phyloP scores from a whole-genome alignment of 2,888 invertebrate genomes.

The Andrena chrysosceles region DNA sequence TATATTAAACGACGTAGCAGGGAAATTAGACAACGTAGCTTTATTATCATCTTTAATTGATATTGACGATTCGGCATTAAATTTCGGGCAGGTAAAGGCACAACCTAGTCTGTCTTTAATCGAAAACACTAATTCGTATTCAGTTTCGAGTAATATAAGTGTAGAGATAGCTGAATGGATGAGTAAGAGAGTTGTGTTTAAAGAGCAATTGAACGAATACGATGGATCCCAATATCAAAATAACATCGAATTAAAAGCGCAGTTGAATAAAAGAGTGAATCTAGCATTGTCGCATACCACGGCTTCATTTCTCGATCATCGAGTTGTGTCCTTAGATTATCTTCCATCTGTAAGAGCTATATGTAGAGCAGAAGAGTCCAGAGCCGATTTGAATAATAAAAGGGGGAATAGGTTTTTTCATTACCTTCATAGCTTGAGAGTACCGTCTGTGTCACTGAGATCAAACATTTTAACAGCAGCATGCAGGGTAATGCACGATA shows the following conservation, averaged over 20 bases:
- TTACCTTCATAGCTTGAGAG: slow-evolving; percentile 89
- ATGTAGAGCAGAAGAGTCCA: slow-evolving; percentile 89
- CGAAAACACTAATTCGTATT: slow-evolving; percentile 79
- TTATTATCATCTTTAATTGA: slow-evolving; percentile 75
- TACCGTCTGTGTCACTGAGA: slow-evolving; percentile 68
- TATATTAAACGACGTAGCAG: slow-evolving; percentile 70
- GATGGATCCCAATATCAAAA: slow-evolving; percentile 41
- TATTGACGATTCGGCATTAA: slow-evolving; percentile 79
- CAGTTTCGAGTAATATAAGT: slow-evolving; percentile 71
- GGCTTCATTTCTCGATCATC: slow-evolving; percentile 86
- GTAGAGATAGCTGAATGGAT: slow-evolving; percentile 78
- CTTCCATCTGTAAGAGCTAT: slow-evolving; percentile 89
- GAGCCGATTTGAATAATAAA: slow-evolving; percentile 87
- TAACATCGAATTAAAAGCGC: slow-evolving; percentile 67
- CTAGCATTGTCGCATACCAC: slow-evolving; percentile 86
- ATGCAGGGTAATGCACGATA: slow-evolving; percentile 79
- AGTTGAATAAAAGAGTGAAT: slow-evolving; percentile 73
- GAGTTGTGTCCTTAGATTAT: slow-evolving; percentile 88
- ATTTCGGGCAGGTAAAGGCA: slow-evolving; percentile 73
- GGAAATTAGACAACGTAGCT: slow-evolving; percentile 76
- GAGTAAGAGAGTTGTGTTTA: slow-evolving; percentile 36
- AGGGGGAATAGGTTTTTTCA: slow-evolving; percentile 92
- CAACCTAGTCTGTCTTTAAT: slow-evolving; percentile 83
- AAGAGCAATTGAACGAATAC: slow-evolving; percentile 45
- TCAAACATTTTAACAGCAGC: slow-evolving; percentile 78